Conservation (phyloP, 2,888 invertebrate species). For the Tenthredo distinguenda region DNA sequence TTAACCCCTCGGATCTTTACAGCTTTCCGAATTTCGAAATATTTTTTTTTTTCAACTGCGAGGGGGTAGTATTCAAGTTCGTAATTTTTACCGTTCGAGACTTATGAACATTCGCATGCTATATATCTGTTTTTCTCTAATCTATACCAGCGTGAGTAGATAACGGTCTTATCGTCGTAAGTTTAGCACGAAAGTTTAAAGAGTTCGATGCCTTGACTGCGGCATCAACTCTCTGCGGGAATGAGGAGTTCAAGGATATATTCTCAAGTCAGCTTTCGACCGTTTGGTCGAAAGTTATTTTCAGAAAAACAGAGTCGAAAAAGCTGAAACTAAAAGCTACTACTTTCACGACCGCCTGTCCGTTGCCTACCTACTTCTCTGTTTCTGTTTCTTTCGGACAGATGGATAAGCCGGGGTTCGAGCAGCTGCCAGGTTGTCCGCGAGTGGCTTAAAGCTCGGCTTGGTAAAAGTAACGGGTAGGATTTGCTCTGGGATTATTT, state of each 20-base stretch:
- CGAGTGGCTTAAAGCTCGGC: conserved; percentile 24
- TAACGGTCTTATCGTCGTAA: neutral
- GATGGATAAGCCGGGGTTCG: conserved; percentile 16
- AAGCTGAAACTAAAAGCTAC: conserved; percentile 35
- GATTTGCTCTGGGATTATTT: neutral
- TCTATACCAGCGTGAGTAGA: neutral
- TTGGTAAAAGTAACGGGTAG: conserved; percentile 12
- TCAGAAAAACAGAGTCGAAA: conserved; percentile 1
- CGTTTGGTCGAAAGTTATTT: conserved; percentile 1
- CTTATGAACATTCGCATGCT: neutral
- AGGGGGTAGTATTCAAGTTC: too few species aligned
- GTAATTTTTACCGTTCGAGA: too few species aligned
- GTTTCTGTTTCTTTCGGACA: conserved; percentile 26
- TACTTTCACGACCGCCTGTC: conserved; percentile 15
- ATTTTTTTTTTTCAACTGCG: too few species aligned
- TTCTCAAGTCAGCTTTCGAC: neutral
- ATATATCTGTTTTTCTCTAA: neutral
- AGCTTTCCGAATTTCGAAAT: too few species aligned
- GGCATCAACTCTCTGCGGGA: neutral
- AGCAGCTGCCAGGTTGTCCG: conserved; percentile 39
- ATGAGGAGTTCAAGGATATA: neutral
- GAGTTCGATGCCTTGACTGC: conserved; percentile 12
- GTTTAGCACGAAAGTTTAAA: neutral
- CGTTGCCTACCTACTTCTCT: neutral
- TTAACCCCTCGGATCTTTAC: too few species aligned